Percentiles rank a stretch among this genome's conserved stretches.
Conservation (phyloP, 2,797 vertebrate genomes). For the Lerista edwardsae region DNA sequence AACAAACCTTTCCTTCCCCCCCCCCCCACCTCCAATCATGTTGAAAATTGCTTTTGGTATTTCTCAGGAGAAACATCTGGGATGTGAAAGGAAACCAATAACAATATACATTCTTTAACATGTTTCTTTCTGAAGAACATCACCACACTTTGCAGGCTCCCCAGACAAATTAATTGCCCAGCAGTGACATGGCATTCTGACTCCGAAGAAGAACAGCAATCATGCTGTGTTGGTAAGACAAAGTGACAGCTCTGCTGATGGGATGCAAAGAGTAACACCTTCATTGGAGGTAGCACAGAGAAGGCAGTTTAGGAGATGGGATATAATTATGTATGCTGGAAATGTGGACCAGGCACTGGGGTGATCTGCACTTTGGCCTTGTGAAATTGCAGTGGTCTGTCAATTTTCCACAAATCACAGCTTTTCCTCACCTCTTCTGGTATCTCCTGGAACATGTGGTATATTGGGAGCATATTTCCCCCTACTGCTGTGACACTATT, state of each 20-base stretch:
- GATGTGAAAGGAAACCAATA: slow-evolving; percentile 15
- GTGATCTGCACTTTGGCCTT: neutral
- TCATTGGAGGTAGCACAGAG: neutral
- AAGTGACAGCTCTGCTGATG: neutral
- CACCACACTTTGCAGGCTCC: slow-evolving; percentile 42
- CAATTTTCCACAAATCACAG: neutral
- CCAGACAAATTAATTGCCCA: slow-evolving; percentile 56
- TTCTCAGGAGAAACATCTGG: neutral
- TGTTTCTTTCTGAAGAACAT: slow-evolving; percentile 47
- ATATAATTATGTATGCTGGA: slow-evolving; percentile 22
- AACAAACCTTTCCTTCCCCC: neutral
- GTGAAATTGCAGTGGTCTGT: slow-evolving; percentile 9
- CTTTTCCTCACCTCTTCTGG: neutral
- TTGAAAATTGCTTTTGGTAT: slow-evolving; percentile 62
- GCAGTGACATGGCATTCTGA: slow-evolving; percentile 43
- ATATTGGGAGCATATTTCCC: neutral
- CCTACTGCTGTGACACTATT: neutral
- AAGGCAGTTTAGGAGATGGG: neutral
- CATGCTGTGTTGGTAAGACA: slow-evolving; percentile 4
- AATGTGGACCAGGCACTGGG: slow-evolving; percentile 19
- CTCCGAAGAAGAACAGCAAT: slow-evolving; percentile 24
- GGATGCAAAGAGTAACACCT: neutral
- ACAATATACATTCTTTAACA: slow-evolving; percentile 16
- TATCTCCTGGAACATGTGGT: slow-evolving; percentile 17
- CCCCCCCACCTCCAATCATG: slow-evolving; percentile 29